Conservation (phyloP, 2,113 vertebrate species). For the Paramisgurnus dabryanus region DNA sequence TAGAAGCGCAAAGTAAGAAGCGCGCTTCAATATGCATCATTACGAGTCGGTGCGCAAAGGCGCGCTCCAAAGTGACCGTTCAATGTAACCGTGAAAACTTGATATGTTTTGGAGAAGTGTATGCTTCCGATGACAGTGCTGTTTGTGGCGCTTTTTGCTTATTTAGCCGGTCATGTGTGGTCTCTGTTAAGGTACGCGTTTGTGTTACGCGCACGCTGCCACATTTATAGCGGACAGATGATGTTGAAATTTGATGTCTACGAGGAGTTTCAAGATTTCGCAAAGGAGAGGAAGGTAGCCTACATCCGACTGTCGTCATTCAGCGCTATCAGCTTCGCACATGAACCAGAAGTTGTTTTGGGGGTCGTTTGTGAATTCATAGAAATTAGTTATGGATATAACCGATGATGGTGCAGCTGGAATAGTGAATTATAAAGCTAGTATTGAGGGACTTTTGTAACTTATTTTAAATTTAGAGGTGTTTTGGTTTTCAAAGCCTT, state of each 20-base stretch:
- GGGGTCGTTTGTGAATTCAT: too few species aligned
- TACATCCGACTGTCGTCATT: not conserved
- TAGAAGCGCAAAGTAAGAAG: not conserved
- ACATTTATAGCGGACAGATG: not conserved
- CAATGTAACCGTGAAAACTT: not conserved
- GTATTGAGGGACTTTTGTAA: too few species aligned
- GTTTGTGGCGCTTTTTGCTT: not conserved
- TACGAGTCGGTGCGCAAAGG: not conserved
- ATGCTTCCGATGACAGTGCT: not conserved
- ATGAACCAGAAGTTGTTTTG: not conserved
- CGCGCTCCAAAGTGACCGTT: not conserved
- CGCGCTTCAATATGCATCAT: not conserved
- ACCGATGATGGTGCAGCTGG: too few species aligned
- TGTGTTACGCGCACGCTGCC: not conserved
- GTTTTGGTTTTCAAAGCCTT: not conserved
- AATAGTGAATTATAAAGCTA: too few species aligned
- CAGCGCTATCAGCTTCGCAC: not conserved
- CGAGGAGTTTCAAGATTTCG: not conserved
- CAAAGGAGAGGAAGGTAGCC: not conserved
- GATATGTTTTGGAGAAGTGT: not conserved
- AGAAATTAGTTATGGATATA: not conserved
- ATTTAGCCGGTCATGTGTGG: not conserved
- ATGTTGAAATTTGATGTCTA: not conserved
- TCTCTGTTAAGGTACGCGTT: conserved; percentile 3
- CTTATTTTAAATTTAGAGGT: too few species aligned